Evolutionary conservation across 2,797 vertebrate genomes (phyloP).

Genomic region (Malacoraja senta): DNA sequence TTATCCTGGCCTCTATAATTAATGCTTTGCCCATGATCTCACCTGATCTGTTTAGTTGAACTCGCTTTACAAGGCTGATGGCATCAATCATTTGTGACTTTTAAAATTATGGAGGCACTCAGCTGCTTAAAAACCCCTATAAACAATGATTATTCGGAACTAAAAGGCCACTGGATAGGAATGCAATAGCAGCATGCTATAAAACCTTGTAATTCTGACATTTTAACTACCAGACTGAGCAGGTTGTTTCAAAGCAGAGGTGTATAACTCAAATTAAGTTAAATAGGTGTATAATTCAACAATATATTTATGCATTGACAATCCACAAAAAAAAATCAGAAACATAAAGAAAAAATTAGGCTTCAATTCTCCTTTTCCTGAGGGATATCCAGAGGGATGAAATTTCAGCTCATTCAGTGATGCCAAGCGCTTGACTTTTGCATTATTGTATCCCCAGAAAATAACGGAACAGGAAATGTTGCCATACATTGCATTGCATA

Average conservation of each 20-base stretch:
- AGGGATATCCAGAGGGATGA: neutral
- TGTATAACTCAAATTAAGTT: neutral
- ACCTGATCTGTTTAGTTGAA: neutral
- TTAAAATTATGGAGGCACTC: neutral
- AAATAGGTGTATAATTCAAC: neutral
- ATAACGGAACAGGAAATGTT: neutral
- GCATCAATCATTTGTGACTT: neutral
- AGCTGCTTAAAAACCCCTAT: neutral
- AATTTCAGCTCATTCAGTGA: neutral
- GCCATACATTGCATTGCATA: neutral
- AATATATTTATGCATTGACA: neutral
- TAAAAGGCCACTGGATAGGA: neutral
- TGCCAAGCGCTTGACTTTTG: neutral
- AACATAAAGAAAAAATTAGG: neutral
- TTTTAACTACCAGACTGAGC: neutral
- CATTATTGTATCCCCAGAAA: neutral
- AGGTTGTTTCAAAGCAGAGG: neutral
- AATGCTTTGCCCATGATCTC: no score
- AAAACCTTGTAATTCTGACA: neutral
- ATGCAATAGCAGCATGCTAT: neutral
- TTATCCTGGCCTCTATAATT: neutral
- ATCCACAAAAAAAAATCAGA: neutral
- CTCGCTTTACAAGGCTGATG: neutral
- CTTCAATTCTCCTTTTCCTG: neutral
- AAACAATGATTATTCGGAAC: neutral